Evolutionary conservation across 1,140 invertebrate species (phyloP), one percentile per base, ranked within the genome.

Genomic region (Meloidogyne exigua): DNA sequence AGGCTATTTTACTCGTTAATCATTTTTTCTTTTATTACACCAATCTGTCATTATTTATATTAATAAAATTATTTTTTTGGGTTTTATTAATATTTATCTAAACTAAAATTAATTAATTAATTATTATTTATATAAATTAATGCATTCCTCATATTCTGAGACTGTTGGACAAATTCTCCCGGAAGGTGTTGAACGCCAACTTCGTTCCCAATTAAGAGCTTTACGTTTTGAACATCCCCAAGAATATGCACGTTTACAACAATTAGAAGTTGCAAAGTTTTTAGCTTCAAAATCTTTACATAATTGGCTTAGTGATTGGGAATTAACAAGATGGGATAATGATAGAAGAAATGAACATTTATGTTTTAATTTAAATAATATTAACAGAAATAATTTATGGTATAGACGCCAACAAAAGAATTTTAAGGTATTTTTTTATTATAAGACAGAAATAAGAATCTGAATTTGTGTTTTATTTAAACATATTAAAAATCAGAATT

Each of bases 271-370:
- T 25, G 57, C 11, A 25, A 73, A 73, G 65, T 73, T 73, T 73
- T 65, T 73, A 18, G 36, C 44, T 21, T 73, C 71, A 57, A 73
- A 73, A 63, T 73, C 71, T 15, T 62, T 73, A 21, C 57, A 73
- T 65, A 73, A 63, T 73, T 73, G 71, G 71, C 49, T 73, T n/a
- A 73, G 71, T 62, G 71, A 73, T 64, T 73, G 71, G 71, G 57
- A 73, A 64, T 65, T 73, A 49, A 73, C 44, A n/a, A 42, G 13
- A 65, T 68, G 66, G 28, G 39, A 36, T 42, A 10, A 21, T 25
- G 28, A 32, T n/a, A 68, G 66, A 18, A 68, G 21, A 68, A 68
- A 68, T 42, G n/a, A 42, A 23, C 66, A 13, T 18, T 23, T 68
- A 10, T 36, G 5, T 68, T 68, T 42, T 32, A 68, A 42, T 68